Percentiles rank a stretch among this genome's conserved stretches.
phyloP scores from a whole-genome alignment of 1,140 invertebrate genomes.

The Lucilia sericata region DNA sequence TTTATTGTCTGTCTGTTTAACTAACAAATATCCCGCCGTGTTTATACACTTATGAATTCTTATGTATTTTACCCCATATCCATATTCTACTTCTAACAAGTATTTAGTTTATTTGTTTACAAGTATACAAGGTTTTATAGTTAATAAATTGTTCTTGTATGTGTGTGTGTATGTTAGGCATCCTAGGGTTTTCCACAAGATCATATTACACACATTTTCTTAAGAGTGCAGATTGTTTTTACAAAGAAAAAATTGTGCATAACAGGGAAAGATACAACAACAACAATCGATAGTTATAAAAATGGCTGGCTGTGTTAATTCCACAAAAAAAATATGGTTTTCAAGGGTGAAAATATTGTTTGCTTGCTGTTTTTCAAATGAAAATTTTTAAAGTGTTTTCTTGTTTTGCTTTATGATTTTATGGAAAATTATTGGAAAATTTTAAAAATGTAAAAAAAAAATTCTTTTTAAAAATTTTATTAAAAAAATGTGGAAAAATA shows the following conservation, averaged over 20 bases:
- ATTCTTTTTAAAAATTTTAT: too few relatives aligned
- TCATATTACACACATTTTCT: conserved; percentile 25
- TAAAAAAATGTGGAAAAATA: too few relatives aligned
- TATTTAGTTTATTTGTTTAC: conserved; percentile 13
- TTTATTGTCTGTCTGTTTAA: background rate
- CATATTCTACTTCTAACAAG: background rate
- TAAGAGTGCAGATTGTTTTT: background rate
- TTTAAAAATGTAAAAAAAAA: too few relatives aligned
- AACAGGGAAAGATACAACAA: background rate
- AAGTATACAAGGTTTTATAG: background rate
- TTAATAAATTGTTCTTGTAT: background rate
- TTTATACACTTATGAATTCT: conserved; percentile 11
- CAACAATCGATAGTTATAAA: background rate
- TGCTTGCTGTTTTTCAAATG: too few relatives aligned
- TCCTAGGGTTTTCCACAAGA: background rate
- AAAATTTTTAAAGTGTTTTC: too few relatives aligned
- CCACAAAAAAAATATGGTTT: background rate
- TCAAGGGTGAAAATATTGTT: conserved; percentile 9
- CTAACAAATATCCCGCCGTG: background rate
- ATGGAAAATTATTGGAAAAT: too few relatives aligned
- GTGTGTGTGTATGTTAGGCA: background rate
- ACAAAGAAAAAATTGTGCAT: background rate
- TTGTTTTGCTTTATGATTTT: too few relatives aligned
- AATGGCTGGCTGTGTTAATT: too few relatives aligned
- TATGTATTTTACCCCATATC: background rate